phyloP scores from a whole-genome alignment of 2,797 vertebrate species.

The Xenopus petersii region DNA sequence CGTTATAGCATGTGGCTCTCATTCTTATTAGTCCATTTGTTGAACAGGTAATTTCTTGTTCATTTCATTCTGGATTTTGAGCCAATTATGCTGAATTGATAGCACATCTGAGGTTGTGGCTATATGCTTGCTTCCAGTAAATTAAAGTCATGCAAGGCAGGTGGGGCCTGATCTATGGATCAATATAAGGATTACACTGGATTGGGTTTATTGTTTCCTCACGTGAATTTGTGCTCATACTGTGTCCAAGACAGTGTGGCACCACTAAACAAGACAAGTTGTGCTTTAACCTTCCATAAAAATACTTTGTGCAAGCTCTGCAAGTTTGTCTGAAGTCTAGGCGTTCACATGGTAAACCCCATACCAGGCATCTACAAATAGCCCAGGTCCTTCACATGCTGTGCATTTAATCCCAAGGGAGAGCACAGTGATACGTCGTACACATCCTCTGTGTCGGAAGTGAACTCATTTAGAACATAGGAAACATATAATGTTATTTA shows the following conservation, averaged over 20 bases:
- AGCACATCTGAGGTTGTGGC: too few relatives aligned
- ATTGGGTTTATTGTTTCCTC: neutral
- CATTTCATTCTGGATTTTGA: too few relatives aligned
- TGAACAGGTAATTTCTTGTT: too few relatives aligned
- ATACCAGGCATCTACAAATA: conserved; percentile 38
- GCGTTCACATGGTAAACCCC: conserved; percentile 33
- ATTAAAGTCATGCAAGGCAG: too few relatives aligned
- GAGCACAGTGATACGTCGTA: conserved; percentile 7
- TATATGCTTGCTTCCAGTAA: too few relatives aligned
- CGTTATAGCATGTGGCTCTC: too few relatives aligned
- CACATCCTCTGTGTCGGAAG: conserved; percentile 29
- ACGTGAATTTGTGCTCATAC: neutral
- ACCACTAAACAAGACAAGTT: conserved; percentile 15
- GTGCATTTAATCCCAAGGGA: conserved; percentile 21
- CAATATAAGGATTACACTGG: neutral
- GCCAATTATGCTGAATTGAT: too few relatives aligned
- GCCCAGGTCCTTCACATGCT: conserved; percentile 27
- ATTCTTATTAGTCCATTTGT: too few relatives aligned
- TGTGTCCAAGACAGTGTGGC: conserved; percentile 26
- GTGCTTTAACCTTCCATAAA: conserved; percentile 32
- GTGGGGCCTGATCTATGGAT: too few relatives aligned
- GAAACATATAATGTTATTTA: conserved; percentile 33
- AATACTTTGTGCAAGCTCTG: conserved; percentile 40
- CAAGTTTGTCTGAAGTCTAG: conserved; percentile 31
- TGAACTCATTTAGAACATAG: conserved; percentile 23